Base-by-base conservation (phyloP, 2,797 vertebrate genomes). In the Sardinella longiceps region DNA sequence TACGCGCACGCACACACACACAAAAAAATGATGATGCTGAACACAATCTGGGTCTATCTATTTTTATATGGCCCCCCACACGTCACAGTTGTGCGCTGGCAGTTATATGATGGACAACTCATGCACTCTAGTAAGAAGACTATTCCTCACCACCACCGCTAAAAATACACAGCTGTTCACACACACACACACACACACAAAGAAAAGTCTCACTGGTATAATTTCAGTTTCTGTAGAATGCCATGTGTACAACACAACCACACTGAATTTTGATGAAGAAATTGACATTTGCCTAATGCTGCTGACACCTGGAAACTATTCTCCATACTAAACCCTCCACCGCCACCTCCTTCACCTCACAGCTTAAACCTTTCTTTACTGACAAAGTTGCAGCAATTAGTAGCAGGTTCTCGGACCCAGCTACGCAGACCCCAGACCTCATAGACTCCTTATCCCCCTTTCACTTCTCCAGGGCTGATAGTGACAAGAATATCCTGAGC, bases 61-160 rank as follows among this genome's bases (percentile, higher is more conserved):
- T 77, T 77, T 77, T 15, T 77, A 37, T 70, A 84, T 81, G 84
- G 83, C 90, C 92, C 93, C 90, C 92, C 93, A 90, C 93, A 92
- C 93, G 94, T 92, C 90, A 92, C 90, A 90, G 81, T 60, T 66
- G 46, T 33, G 30, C n/a, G 58, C 91, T 92, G 92, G 91, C 92
- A 91, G 58, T 5, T 33, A 20, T 74, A 23, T 77, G 18, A 77
- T 43, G 70, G 39, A 20, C 20, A 20, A 33, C 11, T 18, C 14
- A 70, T 15, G 63, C 63, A 70, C 28, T 70, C 14, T 70, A 33
- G 51, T 53, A 53, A 15, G 12, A 11, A 33, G 28, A 33, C 30
- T 14, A 15, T 37, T 37, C 14, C 63, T 5, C 14, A 33, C 63
- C 9, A 14, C n/a, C 1, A 30, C 10, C 12, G 60, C 60, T 30